Conservation (phyloP, 2,797 vertebrate species). For the Lerista edwardsae region DNA sequence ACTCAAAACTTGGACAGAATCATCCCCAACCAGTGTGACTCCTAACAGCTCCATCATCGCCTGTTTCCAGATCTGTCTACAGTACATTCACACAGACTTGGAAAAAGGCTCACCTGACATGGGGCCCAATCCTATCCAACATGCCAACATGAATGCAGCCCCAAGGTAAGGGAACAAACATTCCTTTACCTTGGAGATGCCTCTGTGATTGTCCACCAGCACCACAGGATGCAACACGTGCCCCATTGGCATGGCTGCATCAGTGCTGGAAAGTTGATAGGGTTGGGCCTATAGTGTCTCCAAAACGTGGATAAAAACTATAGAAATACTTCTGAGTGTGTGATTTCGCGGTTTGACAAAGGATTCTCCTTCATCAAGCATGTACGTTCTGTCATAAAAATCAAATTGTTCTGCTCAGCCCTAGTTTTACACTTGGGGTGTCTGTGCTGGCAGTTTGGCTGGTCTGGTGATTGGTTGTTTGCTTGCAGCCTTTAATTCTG, state of each 20-base stretch:
- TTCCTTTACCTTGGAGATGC: too few species aligned
- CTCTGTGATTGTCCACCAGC: too few species aligned
- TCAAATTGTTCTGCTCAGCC: not conserved
- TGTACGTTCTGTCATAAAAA: not conserved
- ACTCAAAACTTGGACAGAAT: not conserved
- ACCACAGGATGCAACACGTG: too few species aligned
- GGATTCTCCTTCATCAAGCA: not conserved
- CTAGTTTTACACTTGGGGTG: not conserved
- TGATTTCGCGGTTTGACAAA: not conserved
- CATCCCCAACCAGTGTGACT: not conserved
- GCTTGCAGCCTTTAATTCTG: conserved; percentile 57
- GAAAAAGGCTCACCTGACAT: not conserved
- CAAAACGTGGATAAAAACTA: not conserved
- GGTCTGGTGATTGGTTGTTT: conserved; percentile 50
- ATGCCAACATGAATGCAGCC: too few species aligned
- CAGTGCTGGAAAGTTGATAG: too few species aligned
- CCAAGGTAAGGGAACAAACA: too few species aligned
- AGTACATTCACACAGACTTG: not conserved
- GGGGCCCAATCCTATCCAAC: too few species aligned
- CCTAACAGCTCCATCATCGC: not conserved
- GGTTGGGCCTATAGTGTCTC: too few species aligned
- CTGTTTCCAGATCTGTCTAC: not conserved
- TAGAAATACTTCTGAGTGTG: not conserved
- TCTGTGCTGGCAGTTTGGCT: not conserved
- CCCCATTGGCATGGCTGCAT: too few species aligned